A percentile compares a stretch with the other conserved stretches of the same genome.
phyloP scores from a whole-genome alignment of 1,140 invertebrate species.

The Ceratoteleas bidentatus region DNA sequence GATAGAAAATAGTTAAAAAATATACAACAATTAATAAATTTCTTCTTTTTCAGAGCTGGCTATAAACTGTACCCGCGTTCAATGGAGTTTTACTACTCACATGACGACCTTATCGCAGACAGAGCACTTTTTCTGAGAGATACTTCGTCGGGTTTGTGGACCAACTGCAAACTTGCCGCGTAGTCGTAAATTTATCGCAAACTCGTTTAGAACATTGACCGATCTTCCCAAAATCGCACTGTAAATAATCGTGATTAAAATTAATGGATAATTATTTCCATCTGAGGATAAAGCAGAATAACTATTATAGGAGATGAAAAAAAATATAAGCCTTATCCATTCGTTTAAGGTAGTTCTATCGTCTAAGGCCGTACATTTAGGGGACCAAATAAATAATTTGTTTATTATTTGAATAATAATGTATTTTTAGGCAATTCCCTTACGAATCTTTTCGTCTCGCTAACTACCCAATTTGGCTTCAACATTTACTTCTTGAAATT shows the following conservation, averaged over 20 bases:
- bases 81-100: constrained; percentile 76
- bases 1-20: not conserved
- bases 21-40: constrained; percentile 3
- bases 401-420: too few species aligned
- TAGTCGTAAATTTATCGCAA: constrained; percentile 30
- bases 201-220: not conserved
- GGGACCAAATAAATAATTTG: too few species aligned
- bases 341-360: too few species aligned
- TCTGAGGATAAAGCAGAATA: too few species aligned
- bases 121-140: constrained; percentile 66
- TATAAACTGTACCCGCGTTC: constrained; percentile 74
- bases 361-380: too few species aligned
- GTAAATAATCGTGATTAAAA: not conserved
- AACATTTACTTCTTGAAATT: too few species aligned
- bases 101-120: constrained; percentile 73
- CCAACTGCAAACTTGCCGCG: constrained; percentile 60
- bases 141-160: constrained; percentile 46
- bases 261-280: not conserved
- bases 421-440: too few species aligned
- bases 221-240: not conserved
- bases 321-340: too few species aligned
- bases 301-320: too few species aligned
- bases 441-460: too few species aligned
- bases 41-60: constrained; percentile 71
- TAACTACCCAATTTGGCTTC: too few species aligned